These are phyloP conservation scores for Hystrix cristata DNA, from an alignment of 2,113 vertebrate species.

Conservation along the genomic window DNA sequence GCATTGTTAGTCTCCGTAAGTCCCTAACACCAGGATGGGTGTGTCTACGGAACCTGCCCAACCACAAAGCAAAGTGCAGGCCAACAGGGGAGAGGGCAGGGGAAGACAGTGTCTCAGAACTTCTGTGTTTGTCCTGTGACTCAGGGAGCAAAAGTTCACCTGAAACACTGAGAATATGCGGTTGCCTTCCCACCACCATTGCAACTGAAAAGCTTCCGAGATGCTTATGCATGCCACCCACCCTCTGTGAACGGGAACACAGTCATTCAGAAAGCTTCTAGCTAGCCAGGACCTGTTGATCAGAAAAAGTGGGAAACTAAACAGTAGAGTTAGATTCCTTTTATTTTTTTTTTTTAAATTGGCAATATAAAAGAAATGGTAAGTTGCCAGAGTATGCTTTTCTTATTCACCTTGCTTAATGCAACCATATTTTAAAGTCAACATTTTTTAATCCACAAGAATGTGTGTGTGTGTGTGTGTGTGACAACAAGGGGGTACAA, in stretches of 20 bases:
- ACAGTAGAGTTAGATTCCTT: not conserved
- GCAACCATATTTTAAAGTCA: conserved; percentile 54
- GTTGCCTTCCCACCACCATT: not conserved
- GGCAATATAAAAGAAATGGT: conserved; percentile 55
- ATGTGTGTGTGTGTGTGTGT: not conserved
- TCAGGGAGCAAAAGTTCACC: conserved; percentile 58
- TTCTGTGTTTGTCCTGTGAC: not conserved
- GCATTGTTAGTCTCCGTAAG: not conserved
- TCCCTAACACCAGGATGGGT: not conserved
- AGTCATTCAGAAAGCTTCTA: not conserved
- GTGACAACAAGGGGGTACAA: not conserved
- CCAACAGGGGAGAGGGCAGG: not conserved
- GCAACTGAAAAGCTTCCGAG: not conserved
- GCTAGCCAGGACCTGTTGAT: conserved; percentile 37
- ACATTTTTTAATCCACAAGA: not conserved
- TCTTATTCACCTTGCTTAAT: conserved; percentile 37
- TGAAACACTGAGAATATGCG: not conserved
- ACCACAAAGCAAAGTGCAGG: not conserved
- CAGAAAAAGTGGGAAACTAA: not conserved
- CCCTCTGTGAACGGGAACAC: not conserved
- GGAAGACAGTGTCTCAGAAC: not conserved
- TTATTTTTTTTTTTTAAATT: conserved; percentile 41
- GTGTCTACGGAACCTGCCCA: not conserved
- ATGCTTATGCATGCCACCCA: not conserved
- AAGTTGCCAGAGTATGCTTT: conserved; percentile 35